Percentiles rank a stretch among this genome's conserved stretches.
These are phyloP conservation scores for Meliscaeva auricollis DNA, from an alignment of 2,888 invertebrate genomes.

Conservation along the genomic window DNA sequence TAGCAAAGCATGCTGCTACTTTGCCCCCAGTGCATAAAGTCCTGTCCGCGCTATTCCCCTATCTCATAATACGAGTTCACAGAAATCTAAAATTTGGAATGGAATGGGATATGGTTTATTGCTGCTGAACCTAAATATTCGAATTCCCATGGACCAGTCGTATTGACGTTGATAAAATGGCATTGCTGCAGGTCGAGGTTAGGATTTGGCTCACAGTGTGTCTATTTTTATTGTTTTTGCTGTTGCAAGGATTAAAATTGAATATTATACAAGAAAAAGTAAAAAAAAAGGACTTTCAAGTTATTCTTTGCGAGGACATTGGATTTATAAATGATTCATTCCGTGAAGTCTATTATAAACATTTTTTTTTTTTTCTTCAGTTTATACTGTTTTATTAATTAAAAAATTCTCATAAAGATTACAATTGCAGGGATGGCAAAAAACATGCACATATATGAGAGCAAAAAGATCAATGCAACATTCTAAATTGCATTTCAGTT, in stretches of 20 bases:
- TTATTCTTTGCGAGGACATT: neutral
- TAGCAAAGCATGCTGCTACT: neutral
- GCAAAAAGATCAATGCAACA: neutral
- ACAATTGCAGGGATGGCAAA: slow-evolving; percentile 2
- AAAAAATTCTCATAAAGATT: slow-evolving; percentile 54
- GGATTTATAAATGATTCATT: slow-evolving; percentile 9
- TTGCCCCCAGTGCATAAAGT: neutral
- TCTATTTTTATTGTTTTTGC: slow-evolving; percentile 10
- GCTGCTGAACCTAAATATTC: slow-evolving; percentile 14
- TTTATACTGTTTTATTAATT: slow-evolving; percentile 36
- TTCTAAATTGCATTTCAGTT: slow-evolving; percentile 48
- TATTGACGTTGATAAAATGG: slow-evolving; percentile 39
- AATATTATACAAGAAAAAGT: slow-evolving; percentile 14
- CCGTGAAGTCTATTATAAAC: slow-evolving; percentile 1
- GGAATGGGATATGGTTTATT: slow-evolving; percentile 21
- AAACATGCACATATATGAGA: neutral
- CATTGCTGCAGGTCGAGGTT: slow-evolving; percentile 24
- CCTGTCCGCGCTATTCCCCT: slow-evolving; percentile 24
- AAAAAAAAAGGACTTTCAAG: slow-evolving; percentile 7
- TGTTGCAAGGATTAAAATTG: slow-evolving; percentile 30
- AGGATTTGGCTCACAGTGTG: slow-evolving; percentile 12
- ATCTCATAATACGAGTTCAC: neutral
- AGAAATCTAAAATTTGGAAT: neutral
- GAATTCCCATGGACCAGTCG: slow-evolving; percentile 19
- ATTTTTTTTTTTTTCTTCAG: neutral